phyloP scores from a whole-genome alignment of 2,113 vertebrate species.

The Hymenochirus boettgeri region DNA sequence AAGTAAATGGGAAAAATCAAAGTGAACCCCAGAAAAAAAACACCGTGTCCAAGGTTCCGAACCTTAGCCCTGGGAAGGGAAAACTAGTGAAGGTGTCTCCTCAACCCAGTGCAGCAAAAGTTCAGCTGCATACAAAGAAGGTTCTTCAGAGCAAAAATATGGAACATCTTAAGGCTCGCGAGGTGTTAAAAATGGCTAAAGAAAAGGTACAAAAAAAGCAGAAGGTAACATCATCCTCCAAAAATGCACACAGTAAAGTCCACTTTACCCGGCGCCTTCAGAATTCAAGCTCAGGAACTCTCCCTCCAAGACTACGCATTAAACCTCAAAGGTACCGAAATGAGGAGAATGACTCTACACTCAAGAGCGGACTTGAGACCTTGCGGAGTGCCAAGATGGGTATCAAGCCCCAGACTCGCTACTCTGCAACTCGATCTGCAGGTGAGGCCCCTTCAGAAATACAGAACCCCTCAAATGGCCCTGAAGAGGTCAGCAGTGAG shows the following conservation, averaged over 20 bases:
- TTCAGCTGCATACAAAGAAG: constrained; percentile 84
- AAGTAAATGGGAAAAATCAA: constrained; percentile 77
- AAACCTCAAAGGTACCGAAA: constrained; percentile 97
- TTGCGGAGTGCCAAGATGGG: constrained; percentile 74
- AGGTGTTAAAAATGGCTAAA: constrained; percentile 85
- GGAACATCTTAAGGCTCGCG: constrained; percentile 81
- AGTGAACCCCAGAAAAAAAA: constrained; percentile 70
- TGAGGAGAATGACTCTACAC: constrained; percentile 84
- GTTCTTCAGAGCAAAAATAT: constrained; percentile 86
- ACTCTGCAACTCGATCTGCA: constrained; percentile 74
- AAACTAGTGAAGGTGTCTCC: constrained; percentile 76
- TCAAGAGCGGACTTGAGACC: constrained; percentile 82
- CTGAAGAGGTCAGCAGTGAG: constrained; percentile 71
- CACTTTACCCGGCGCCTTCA: constrained; percentile 91
- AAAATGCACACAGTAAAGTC: constrained; percentile 82
- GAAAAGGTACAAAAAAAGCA: constrained; percentile 81
- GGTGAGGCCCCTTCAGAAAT: constrained; percentile 75
- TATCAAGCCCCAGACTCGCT: constrained; percentile 74
- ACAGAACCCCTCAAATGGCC: constrained; percentile 70
- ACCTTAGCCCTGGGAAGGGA: constrained; percentile 65
- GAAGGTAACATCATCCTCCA: constrained; percentile 70
- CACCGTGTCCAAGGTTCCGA: constrained; percentile 73
- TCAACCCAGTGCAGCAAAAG: constrained; percentile 64
- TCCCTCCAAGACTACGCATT: constrained; percentile 88
- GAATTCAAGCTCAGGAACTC: constrained; percentile 79